phyloP scores from a whole-genome alignment of 2,888 invertebrate species.

The Myopa tessellatipennis region DNA sequence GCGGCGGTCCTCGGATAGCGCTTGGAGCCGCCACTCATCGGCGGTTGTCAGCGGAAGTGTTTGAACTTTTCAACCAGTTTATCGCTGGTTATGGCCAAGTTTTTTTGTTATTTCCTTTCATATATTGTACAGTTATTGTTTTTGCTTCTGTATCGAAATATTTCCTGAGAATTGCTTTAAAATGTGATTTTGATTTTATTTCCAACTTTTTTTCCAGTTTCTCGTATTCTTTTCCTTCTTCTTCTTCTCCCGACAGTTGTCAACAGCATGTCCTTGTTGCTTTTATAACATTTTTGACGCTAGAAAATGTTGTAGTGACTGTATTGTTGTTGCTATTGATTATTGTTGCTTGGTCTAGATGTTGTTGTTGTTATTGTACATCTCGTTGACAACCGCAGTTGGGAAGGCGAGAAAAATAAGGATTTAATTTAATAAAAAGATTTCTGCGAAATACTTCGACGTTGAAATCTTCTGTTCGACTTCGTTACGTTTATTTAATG shows the following conservation, averaged over 20 bases:
- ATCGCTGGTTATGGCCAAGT: slow-evolving; percentile 7
- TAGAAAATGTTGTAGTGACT: neutral
- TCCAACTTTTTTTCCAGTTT: neutral
- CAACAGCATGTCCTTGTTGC: neutral
- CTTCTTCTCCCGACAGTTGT: neutral
- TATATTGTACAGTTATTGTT: too few relatives aligned
- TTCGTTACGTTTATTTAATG: too few relatives aligned
- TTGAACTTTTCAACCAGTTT: slow-evolving; percentile 24
- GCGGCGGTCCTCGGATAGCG: neutral
- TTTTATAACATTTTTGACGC: neutral
- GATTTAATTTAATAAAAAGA: neutral
- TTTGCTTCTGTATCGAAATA: neutral
- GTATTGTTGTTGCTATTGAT: neutral
- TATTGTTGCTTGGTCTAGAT: neutral
- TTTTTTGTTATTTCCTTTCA: neutral
- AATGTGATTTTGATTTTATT: neutral
- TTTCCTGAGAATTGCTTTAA: neutral
- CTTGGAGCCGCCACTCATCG: neutral
- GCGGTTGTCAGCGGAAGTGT: slow-evolving; percentile 15
- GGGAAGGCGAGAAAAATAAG: neutral
- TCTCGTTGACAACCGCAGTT: neutral
- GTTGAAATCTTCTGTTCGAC: too few relatives aligned
- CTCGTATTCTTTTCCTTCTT: neutral
- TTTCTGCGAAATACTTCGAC: too few relatives aligned
- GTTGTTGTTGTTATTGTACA: neutral